Conservation (phyloP, 2,888 invertebrate species). For the Melieria crassipennis region DNA sequence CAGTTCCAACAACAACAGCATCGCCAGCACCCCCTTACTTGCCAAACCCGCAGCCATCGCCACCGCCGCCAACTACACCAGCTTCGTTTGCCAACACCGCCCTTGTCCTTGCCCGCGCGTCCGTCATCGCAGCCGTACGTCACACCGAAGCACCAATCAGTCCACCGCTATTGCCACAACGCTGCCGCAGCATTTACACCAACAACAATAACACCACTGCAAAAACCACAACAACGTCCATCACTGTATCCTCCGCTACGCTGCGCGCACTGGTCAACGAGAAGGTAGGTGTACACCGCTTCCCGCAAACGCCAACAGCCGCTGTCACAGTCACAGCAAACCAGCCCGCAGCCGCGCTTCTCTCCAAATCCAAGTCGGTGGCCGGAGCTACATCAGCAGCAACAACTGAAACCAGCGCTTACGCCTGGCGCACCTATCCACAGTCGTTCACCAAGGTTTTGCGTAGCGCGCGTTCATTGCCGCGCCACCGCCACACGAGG, state of each 20-base stretch:
- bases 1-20: too few species aligned
- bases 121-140: too few species aligned
- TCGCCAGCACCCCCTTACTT: too few species aligned
- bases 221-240: neutral
- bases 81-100: too few species aligned
- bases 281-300: slow-evolving; percentile 37
- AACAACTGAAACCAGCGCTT: slow-evolving; percentile 5
- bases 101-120: too few species aligned
- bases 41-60: too few species aligned
- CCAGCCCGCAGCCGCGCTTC: neutral
- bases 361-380: slow-evolving; percentile 20
- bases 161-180: too few species aligned
- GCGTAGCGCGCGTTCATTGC: neutral
- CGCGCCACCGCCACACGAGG: slow-evolving; percentile 21
- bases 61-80: too few species aligned
- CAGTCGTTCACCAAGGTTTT: slow-evolving; percentile 28
- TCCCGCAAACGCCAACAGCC: slow-evolving; percentile 19
- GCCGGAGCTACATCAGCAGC: slow-evolving; percentile 2
- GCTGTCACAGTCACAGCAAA: too few species aligned
- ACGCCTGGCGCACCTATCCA: slow-evolving; percentile 29
- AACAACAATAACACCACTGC: too few species aligned
- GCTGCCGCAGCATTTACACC: too few species aligned
- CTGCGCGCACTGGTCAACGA: slow-evolving; percentile 29
- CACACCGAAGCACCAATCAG: too few species aligned
- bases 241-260: slow-evolving; percentile 35